phyloP scores from a whole-genome alignment of 2,888 invertebrate species.

The Protodeltote pygarga region DNA sequence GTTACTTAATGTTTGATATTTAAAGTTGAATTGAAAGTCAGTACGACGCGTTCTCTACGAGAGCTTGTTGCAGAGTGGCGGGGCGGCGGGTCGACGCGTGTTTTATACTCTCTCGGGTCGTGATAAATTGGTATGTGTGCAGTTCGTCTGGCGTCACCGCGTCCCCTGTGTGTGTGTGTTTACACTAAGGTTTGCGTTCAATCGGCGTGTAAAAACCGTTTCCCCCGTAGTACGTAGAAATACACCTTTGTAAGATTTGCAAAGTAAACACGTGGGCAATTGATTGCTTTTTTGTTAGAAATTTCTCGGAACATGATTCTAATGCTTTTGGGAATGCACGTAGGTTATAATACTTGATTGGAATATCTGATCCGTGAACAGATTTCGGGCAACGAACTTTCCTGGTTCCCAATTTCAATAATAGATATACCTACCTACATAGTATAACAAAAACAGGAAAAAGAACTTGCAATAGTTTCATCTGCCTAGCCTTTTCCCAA shows the following conservation, averaged over 20 bases:
- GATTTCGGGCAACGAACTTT: slow-evolving; percentile 6
- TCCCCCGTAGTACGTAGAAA: slow-evolving; percentile 36
- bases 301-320: slow-evolving; percentile 32
- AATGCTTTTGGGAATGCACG: slow-evolving; percentile 3
- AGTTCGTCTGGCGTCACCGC: slow-evolving; percentile 61
- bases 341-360: not conserved
- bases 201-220: slow-evolving; percentile 49
- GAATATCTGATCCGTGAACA: slow-evolving; percentile 7
- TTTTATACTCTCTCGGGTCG: slow-evolving; percentile 65
- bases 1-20: slow-evolving; percentile 37
- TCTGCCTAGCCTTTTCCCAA: too few species aligned
- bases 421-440: too few species aligned
- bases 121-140: slow-evolving; percentile 60
- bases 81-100: slow-evolving; percentile 56
- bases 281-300: slow-evolving; percentile 22
- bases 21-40: slow-evolving; percentile 39
- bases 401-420: not conserved
- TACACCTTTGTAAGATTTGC: slow-evolving; percentile 38
- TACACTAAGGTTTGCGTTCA: slow-evolving; percentile 48
- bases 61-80: slow-evolving; percentile 66
- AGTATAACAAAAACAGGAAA: too few species aligned
- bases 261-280: slow-evolving; percentile 21
- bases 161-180: slow-evolving; percentile 53
- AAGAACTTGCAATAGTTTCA: too few species aligned
- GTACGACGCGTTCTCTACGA: slow-evolving; percentile 63